Evolutionary conservation across 2,113 vertebrate species (phyloP), one percentile per base, ranked within the genome.

Genomic region (Lampris incognitus): DNA sequence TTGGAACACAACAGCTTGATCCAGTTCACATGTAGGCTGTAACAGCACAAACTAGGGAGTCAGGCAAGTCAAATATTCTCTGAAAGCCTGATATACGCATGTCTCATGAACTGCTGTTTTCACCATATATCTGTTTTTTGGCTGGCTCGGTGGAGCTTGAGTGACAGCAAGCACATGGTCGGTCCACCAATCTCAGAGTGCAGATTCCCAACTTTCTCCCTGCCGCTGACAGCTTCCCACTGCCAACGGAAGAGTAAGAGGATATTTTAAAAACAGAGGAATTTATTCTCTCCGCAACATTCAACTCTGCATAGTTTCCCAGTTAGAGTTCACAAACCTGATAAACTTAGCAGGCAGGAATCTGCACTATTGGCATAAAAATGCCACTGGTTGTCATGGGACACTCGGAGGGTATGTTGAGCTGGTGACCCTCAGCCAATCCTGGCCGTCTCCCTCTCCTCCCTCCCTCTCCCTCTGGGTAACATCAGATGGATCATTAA

Each of bases 301-400:
- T 69, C 6, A 72, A 11, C 64, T 62, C 56, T 52, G 37, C 68
- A 84, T 82, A 78, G 36, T 85, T 85, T 87, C 78, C 79, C 65
- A 76, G 70, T 64, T 61, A 57, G 7, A 69, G 61, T 69, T 82
- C 44, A 51, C 52, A 58, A 68, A 72, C 69, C 50, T 68, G 74
- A 83, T 79, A 86, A 77, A 84, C 59, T 69, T 81, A 84, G 83
- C 58, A 64, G 3, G 7, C 5, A 73, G 44, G 58, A 85, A 86
- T 87, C 74, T 2, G 40, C 2, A 36, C 0, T 5, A 72, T 57
- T 72, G 80, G 65, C 52, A 85, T 79, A 81, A 79, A 88, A 81
- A 75, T 75, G 71, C 61, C 70, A 62, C 68, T 56, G 51, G 59
- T 70, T 61, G 36, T 57, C 62, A 66, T 57, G 46, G 81, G 80